Conservation (phyloP, 2,113 vertebrate genomes). For the Morone saxatilis region DNA sequence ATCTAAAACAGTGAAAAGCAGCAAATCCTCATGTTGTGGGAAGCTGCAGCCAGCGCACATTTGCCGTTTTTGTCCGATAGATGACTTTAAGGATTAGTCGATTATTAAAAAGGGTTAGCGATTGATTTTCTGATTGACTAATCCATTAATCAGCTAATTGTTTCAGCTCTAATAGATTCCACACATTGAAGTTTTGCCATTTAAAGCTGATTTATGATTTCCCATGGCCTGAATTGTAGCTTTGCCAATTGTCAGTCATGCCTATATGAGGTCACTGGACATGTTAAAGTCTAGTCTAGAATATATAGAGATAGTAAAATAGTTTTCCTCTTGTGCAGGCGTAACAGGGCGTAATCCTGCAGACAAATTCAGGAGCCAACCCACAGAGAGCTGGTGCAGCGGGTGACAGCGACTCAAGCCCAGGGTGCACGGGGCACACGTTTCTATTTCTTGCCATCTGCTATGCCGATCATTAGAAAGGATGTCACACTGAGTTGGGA, state of each 20-base stretch:
- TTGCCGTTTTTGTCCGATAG: too few relatives aligned
- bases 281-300: neutral
- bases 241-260: neutral
- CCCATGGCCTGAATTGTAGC: neutral
- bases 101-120: too few relatives aligned
- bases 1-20: neutral
- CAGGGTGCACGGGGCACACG: conserved; percentile 42
- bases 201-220: neutral
- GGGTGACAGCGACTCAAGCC: conserved; percentile 47
- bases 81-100: too few relatives aligned
- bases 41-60: neutral
- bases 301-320: neutral
- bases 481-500: conserved; percentile 68
- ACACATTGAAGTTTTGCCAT: neutral
- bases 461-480: conserved; percentile 67
- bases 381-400: conserved; percentile 43
- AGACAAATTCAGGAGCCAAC: conserved; percentile 43
- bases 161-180: neutral
- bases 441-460: conserved; percentile 73
- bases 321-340: neutral
- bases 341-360: conserved; percentile 21
- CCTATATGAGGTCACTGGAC: neutral
- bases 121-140: too few relatives aligned
- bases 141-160: neutral
- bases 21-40: neutral